Evolutionary conservation across 2,888 invertebrate genomes (phyloP), one percentile per base, ranked within the genome.

Genomic region (Cerceris rybyensis): DNA sequence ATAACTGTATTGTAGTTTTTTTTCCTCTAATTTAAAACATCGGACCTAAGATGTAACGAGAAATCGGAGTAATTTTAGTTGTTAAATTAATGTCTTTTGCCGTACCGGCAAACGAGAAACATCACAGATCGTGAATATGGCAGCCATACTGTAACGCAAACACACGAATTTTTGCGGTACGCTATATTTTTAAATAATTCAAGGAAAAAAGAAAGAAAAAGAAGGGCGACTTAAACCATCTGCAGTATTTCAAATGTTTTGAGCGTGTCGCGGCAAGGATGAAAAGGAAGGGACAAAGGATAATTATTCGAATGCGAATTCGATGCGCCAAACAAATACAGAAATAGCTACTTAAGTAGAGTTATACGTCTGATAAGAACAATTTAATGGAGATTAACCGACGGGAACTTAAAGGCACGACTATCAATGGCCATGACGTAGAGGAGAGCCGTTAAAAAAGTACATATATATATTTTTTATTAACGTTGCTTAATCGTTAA

Each of bases 401-500:
- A 72, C 57, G 59, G 66, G 64, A 77, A 82, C 61, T 77, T 67
- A 73, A 65, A 49, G 61, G 57, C 68, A 75, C 55, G 60, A 74
- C 57, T 74, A 76, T 73, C 66, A 63, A 83, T 70, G 76, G 76
- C 76, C 84, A 83, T 82, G 78, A 80, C 80, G 77, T 80, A 76
- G 75, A 17, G 67, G 75, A 81, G 73, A 75, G 59, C 64, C 80
- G 81, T 81, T 81, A 65, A 75, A 78, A 81, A 72, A 28, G 28
- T 28, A 28, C 28, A 28, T 28, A 28, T 28, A 28, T 85, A 83
- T 85, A 86, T 83, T 83, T 90, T 90, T 89, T 89, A 89, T 89
- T 82, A 61, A 88, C 88, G 88, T 90, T 90, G 87, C 85, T 89
- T 90, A 90, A 88, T 89, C 84, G 82, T 88, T 88, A 89, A 89